These are phyloP conservation scores for Leucophenga varia DNA, from an alignment of 1,140 invertebrate species.

Conservation along the genomic window DNA sequence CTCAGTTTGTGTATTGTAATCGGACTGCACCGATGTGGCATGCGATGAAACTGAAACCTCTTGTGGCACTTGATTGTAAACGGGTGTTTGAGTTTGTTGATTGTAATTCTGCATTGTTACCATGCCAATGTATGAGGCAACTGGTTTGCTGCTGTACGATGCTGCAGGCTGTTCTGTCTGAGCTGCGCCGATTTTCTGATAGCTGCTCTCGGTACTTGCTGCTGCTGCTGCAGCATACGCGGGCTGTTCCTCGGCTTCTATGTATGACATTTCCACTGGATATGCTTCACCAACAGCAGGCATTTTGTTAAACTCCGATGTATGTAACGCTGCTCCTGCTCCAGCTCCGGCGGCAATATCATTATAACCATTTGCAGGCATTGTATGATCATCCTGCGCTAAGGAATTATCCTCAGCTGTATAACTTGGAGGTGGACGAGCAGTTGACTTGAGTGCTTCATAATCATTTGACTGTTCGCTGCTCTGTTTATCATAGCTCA, in stretches of 20 bases:
- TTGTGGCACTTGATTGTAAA: conserved; percentile 27
- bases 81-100: conserved; percentile 5
- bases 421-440: conserved; percentile 25
- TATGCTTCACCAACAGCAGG: conserved; percentile 46
- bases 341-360: conserved; percentile 23
- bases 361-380: conserved; percentile 40
- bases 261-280: conserved; percentile 47
- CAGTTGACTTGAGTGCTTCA: background rate
- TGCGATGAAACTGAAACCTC: conserved; percentile 49
- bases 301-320: conserved; percentile 51
- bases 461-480: conserved; percentile 24
- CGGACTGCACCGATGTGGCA: conserved; percentile 41
- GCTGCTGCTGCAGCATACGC: conserved; percentile 8
- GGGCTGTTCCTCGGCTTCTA: conserved; percentile 32
- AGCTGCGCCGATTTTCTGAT: conserved; percentile 29
- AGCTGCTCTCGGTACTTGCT: conserved; percentile 28
- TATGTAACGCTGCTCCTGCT: conserved; percentile 30
- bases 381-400: conserved; percentile 41
- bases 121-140: conserved; percentile 46
- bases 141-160: conserved; percentile 22
- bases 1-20: conserved; percentile 18
- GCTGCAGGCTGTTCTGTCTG: conserved; percentile 23
- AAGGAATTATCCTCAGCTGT: conserved; percentile 29
- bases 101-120: conserved; percentile 46
- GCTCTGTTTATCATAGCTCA: conserved; percentile 28